phyloP scores from a whole-genome alignment of 2,888 invertebrate genomes.

The Heliothis peltigera region DNA sequence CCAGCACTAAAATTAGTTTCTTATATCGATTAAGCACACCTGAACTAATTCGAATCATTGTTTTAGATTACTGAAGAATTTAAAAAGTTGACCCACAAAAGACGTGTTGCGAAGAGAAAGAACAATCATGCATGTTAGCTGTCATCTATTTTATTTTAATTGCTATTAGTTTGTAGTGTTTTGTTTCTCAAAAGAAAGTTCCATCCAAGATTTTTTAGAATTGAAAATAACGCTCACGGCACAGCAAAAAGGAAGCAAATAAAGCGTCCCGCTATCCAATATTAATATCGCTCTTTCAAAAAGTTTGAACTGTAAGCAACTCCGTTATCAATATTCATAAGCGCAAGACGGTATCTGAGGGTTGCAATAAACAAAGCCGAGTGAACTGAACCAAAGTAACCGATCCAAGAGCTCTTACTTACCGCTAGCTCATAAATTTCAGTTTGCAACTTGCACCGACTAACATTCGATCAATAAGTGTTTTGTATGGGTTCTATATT shows the following conservation, averaged over 20 bases:
- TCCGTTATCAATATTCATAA: conserved; percentile 88
- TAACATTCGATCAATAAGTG: conserved; percentile 88
- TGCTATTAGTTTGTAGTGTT: neutral
- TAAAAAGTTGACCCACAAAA: neutral
- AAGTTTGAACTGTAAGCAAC: conserved; percentile 80
- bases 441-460: conserved; percentile 87
- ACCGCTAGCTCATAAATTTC: conserved; percentile 86
- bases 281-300: conserved; percentile 81
- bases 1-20: conserved; percentile 2
- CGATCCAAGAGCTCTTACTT: conserved; percentile 82
- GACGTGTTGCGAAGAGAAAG: neutral
- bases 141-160: too few species aligned
- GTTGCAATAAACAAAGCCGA: conserved; percentile 86
- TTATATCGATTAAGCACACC: neutral
- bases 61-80: neutral
- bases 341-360: conserved; percentile 82
- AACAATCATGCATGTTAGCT: too few species aligned
- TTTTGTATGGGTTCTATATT: conserved; percentile 89
- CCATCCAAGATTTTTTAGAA: conserved; percentile 50
- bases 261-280: conserved; percentile 71
- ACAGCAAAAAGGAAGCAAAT: conserved; percentile 69
- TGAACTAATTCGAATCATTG: neutral
- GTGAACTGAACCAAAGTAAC: conserved; percentile 80
- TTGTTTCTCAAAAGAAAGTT: conserved; percentile 8
- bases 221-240: conserved; percentile 38